Evolutionary conservation across 2,888 invertebrate species (phyloP), one percentile per base, ranked within the genome.

Genomic region (Holacanthella duospinosa): DNA sequence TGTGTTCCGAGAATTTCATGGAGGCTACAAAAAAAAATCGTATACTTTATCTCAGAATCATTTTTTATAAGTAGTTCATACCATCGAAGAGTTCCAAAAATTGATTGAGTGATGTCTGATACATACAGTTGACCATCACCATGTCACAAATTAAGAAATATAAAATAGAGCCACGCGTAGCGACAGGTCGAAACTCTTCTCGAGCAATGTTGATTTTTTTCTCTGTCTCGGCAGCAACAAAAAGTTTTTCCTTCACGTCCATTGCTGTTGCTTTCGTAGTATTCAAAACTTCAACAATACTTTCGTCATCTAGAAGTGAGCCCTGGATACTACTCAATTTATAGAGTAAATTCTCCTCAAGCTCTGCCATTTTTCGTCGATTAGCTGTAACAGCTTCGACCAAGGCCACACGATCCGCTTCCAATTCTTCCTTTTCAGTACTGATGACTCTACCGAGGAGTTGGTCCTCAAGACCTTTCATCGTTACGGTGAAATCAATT

Each of bases 261-360:
- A 89, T 86, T 0, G 93, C 91, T 0, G 93, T 90, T 83, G 92
- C 89, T 79, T 92, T 92, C 75, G 90, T 89, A 74, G 90, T 88
- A 77, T 91, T 90, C 16, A 93, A 81, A 0, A 93, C 89, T 75
- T 93, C 88, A 63, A 94, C 92, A 24, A 94, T 84, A 74, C 89
- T 90, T 75, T 94, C 94, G 75, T 94, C 93, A 75, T 95, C 94
- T 53, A 95, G 81, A 73, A 95, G 92, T 75, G 93, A 92, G 2
- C 92, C 93, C 66, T 90, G 85, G 0, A 89, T 87, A 55, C 87
- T 82, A 74, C 89, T 90, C 1, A 94, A 79, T 58, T 93, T 81
- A 71, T 85, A 83, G 12, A 95, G 79, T 66, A 94, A 93, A 77
- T 90, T 93, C 75, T 93, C 92, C 79, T 95, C 94, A 66, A 94